Base-by-base conservation (phyloP, 1,140 invertebrate genomes). In the Gyrodactylus salaris region DNA sequence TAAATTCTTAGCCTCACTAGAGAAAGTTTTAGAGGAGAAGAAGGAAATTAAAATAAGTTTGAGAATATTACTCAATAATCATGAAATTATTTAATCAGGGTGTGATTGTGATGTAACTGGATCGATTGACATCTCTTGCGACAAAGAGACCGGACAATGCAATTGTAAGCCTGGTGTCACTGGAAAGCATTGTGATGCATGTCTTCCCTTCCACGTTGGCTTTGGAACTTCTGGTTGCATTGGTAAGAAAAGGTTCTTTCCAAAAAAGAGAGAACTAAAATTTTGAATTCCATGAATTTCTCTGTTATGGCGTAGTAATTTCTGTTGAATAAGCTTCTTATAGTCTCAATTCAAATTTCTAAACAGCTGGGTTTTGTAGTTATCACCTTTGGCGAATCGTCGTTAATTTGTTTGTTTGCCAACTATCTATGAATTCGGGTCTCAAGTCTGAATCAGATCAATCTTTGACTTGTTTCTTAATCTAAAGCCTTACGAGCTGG, bases 101-200 rank as follows among this genome's bases (percentile, higher is more conserved):
- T 97, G 92, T 81, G 85, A 93, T 27, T 98, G 94, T 81, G 86
- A 96, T 81, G 78, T 81, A 7, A 84, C 86, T 73, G 94, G 94
- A 19, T 91, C 93, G 0, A 82, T 85, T 19, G 87, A 54, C 34
- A 54, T 54, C n/a, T 54, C 34, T n/a, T 91, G 89, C 79, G 84
- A 90, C 79, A 83, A 85, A 1, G 79, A 82, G 23, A 86, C 83
- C 25, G 91, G 91, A 7, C 85, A 86, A 76, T 96, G 91, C 79
- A 80, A 83, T 26, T 95, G 91, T 81, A 87, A 88, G 76, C 84
- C 85, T 1, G 90, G 91, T 1, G 85, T 94, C 0, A 86, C 84
- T n/a, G 89, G 90, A 0, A 79, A 82, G 20, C 83, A 84, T 26
- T 95, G 91, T 79, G 86, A 89, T 77, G 78, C 79, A 20, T 96